Conservation (phyloP, 2,888 invertebrate genomes). For the Hirtodrosophila duncani region DNA sequence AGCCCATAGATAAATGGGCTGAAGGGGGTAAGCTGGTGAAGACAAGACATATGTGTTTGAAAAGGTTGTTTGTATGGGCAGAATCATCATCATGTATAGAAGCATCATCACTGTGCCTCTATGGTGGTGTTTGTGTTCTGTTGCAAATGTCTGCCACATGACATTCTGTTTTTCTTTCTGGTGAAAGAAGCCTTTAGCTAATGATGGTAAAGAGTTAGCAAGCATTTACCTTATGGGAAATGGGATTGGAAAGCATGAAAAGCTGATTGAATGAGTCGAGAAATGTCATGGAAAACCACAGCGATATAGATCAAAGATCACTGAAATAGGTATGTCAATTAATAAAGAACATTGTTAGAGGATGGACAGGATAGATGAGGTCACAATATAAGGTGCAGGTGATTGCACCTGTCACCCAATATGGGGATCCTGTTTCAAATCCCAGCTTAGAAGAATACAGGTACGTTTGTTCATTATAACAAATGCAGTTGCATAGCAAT, state of each 20-base stretch:
- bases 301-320: too few relatives aligned
- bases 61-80: constrained; percentile 26
- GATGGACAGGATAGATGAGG: too few relatives aligned
- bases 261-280: constrained; percentile 3
- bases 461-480: too few relatives aligned
- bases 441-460: too few relatives aligned
- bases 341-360: too few relatives aligned
- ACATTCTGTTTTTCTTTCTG: constrained; percentile 61
- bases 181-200: constrained; percentile 67
- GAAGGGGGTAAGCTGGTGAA: not conserved
- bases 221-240: constrained; percentile 37
- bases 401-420: too few relatives aligned
- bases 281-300: too few relatives aligned
- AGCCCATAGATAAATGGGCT: constrained; percentile 26
- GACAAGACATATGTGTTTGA: constrained; percentile 14
- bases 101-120: constrained; percentile 12
- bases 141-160: constrained; percentile 63
- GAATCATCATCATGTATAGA: constrained; percentile 32
- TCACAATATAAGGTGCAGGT: too few relatives aligned
- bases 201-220: constrained; percentile 54
- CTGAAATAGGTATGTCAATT: too few relatives aligned
- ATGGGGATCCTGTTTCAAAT: too few relatives aligned
- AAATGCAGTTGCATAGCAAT: too few relatives aligned
- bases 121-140: constrained; percentile 21
- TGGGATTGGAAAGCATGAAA: not conserved